phyloP scores from a whole-genome alignment of 2,113 vertebrate genomes.

The Taxidea taxus region DNA sequence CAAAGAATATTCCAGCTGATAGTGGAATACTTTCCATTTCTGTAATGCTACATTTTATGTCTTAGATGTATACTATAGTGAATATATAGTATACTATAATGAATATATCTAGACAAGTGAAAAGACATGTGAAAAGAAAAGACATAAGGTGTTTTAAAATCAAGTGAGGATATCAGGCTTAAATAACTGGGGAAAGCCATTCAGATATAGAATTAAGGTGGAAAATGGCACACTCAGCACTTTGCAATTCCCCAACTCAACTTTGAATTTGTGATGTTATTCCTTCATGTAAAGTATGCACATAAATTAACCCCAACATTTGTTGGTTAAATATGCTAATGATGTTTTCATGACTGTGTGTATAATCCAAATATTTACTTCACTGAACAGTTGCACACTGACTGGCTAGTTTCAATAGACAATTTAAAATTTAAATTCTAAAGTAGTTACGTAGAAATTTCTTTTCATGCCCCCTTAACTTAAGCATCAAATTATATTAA shows the following conservation, averaged over 20 bases:
- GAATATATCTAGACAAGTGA: not conserved
- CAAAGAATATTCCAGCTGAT: not conserved
- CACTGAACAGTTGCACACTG: not conserved
- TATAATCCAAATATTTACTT: constrained; percentile 6
- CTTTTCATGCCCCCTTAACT: not conserved
- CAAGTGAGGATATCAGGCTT: not conserved
- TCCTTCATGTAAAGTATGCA: not conserved
- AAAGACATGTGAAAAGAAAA: not conserved
- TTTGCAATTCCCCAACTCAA: not conserved
- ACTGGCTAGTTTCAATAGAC: not conserved
- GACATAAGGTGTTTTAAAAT: not conserved
- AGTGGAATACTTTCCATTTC: not conserved
- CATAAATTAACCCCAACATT: not conserved
- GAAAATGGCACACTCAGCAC: not conserved
- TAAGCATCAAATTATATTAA: not conserved
- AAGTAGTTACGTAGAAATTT: not conserved
- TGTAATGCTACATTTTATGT: not conserved
- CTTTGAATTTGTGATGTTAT: not conserved
- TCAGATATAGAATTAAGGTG: not conserved
- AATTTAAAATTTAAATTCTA: constrained; percentile 23
- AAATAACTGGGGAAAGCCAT: not conserved
- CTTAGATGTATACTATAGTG: not conserved
- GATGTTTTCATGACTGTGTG: not conserved
- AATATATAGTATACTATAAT: not conserved
- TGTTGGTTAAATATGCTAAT: not conserved